These are phyloP conservation scores for Raphicerus campestris DNA, from an alignment of 2,113 vertebrate genomes.

Conservation along the genomic window DNA sequence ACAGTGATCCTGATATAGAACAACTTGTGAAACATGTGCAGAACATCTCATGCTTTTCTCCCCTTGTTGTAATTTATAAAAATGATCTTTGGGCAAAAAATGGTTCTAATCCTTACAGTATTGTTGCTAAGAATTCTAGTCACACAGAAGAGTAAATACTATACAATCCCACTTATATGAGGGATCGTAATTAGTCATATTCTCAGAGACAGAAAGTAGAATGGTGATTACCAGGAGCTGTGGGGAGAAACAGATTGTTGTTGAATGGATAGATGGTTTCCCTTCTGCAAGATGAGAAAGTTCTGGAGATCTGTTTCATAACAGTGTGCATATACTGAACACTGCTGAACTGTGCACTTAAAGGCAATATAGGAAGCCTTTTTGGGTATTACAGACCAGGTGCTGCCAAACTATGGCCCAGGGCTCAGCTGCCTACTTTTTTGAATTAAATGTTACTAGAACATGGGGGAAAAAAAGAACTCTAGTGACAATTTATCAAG, in stretches of 20 bases:
- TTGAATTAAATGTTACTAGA: not conserved
- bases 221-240: not conserved
- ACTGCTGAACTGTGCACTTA: not conserved
- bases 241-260: not conserved
- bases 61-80: not conserved
- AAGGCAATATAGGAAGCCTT: not conserved
- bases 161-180: not conserved
- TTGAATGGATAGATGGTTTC: not conserved
- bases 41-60: not conserved
- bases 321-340: not conserved
- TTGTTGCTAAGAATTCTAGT: not conserved
- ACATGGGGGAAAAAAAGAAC: not conserved
- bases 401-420: not conserved
- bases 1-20: not conserved
- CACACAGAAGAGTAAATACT: not conserved
- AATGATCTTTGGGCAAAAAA: not conserved
- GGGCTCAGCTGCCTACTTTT: not conserved
- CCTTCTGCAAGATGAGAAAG: not conserved
- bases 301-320: not conserved
- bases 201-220: not conserved
- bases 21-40: not conserved
- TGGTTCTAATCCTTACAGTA: not conserved
- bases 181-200: not conserved
- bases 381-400: not conserved
- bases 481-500: not conserved